Evolutionary conservation across 2,797 vertebrate genomes (phyloP).

Genomic region (Danio choprae): DNA sequence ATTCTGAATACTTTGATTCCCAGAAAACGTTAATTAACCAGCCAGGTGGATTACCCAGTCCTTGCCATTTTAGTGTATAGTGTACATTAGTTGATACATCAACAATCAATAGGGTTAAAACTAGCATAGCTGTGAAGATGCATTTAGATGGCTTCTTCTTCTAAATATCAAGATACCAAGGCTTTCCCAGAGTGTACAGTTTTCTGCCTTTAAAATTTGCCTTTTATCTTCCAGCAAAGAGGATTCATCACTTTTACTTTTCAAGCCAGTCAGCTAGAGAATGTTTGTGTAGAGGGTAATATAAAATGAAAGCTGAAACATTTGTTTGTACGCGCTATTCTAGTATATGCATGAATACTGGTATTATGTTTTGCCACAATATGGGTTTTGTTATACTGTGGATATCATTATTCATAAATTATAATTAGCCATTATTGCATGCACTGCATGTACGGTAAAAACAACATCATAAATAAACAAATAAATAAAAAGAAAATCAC

Average conservation of each 20-base stretch:
- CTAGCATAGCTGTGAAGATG: not conserved
- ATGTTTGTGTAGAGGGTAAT: not conserved
- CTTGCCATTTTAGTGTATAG: not conserved
- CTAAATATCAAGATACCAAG: not conserved
- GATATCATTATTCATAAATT: not conserved
- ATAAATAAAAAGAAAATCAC: too few relatives aligned
- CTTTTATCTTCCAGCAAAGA: not conserved
- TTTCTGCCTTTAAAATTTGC: not conserved
- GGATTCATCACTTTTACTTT: constrained; percentile 19
- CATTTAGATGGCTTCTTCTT: not conserved
- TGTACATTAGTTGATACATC: not conserved
- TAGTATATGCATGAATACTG: not conserved
- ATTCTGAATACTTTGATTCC: not conserved
- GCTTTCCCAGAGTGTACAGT: not conserved
- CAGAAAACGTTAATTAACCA: not conserved
- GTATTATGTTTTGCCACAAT: not conserved
- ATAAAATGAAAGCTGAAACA: not conserved
- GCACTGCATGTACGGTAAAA: too few relatives aligned
- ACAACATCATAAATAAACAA: too few relatives aligned
- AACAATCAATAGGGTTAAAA: not conserved
- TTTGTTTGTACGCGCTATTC: not conserved
- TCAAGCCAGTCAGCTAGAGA: not conserved
- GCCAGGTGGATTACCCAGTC: not conserved
- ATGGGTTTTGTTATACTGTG: not conserved
- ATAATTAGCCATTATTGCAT: too few relatives aligned